Evolutionary conservation across 2,797 vertebrate genomes (phyloP), one percentile per base, ranked within the genome.

Genomic region (Chromis chromis): DNA sequence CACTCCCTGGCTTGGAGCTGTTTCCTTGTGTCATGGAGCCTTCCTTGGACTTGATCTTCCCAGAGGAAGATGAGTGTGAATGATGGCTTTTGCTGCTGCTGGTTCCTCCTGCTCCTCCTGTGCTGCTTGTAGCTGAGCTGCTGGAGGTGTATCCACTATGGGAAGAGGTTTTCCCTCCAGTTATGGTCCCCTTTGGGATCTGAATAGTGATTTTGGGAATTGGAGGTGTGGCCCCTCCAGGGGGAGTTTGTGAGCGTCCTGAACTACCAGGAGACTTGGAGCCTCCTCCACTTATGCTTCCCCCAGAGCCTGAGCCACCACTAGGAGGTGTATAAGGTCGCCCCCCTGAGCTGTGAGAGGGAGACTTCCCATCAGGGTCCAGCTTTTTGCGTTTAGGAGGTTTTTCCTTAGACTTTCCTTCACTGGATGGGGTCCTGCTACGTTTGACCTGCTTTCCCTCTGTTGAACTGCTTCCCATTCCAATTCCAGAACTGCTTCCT

Each of bases 141-240:
- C 96, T 97, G 57, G 95, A 94, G 0, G 96, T 96, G 86, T 99
- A 99, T 66, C 97, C 97, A 79, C 96, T 95, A 1, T 98, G 98
- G 1, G 97, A 99, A 1, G 96, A 97, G 0, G 97, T 96, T 88
- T 99, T 99, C 19, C 97, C 97, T 22, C 96, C 97, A 78, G 96
- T 96, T 90, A 99, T 95, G 0, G 96, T 98, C 61, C 97, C 96
- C 89, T 98, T 99, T 19, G 96, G 96, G 66, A 99, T 98, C 91
- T 99, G 98, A 89, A 99, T 99, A 22, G 98, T 99, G 69, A 99
- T 98, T 94, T 99, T 99, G 69, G 97, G 98, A 79, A 98, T 99
- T 57, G 97, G 97, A 70, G 97, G 98, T 40, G 97, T 98, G 50
- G 97, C 97, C 39, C 97, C 96, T 61, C 97, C 97, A 0, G 98